Base-by-base conservation (phyloP, 2,113 vertebrate genomes). In the Steatornis caripensis region DNA sequence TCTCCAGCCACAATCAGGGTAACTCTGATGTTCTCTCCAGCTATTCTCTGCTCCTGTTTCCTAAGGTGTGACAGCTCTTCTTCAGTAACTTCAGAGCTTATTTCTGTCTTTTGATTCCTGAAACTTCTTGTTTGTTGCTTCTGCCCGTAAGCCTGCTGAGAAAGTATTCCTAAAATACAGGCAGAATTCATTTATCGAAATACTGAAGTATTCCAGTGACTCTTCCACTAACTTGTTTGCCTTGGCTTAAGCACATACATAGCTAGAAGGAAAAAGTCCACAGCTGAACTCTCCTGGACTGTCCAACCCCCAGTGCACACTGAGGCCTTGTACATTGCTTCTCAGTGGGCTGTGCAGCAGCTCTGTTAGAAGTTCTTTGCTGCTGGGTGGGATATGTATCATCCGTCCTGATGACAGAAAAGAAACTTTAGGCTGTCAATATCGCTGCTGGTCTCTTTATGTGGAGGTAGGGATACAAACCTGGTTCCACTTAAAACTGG, bases 91-190 rank as follows among this genome's bases (percentile, higher is more conserved):
- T 64, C 17, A 24, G 55, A 62, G 5, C 12, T 84, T 70, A 60
- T 41, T 84, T 72, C 49, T 65, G 8, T 48, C 15, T 78, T n/a
- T 70, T 51, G 29, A 32, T n/a, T 93, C 53, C 65, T 78, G 48
- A 91, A 90, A 55, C 16, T 39, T 87, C 72, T 82, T 65, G 13
- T 66, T 92, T 88, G 30, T 72, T 23, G 32, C 30, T 75, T 87
- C 74, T 65, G 26, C 18, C n/a, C 0, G 0, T 46, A 54, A 78
- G 18, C 12, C 22, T 54, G 41, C 58, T 92, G 36, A 92, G 49
- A 77, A 83, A 3, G 3, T 60, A 43, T 45, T 89, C 46, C 49
- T 93, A 46, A 84, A 92, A 92, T 34, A 65, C 29, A 46, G 36
- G 13, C 4, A 21, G 53, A 65, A 90, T 70, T 30, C 2, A 45